Conservation (phyloP, 1,140 invertebrate species). For the Drosophila miranda region DNA sequence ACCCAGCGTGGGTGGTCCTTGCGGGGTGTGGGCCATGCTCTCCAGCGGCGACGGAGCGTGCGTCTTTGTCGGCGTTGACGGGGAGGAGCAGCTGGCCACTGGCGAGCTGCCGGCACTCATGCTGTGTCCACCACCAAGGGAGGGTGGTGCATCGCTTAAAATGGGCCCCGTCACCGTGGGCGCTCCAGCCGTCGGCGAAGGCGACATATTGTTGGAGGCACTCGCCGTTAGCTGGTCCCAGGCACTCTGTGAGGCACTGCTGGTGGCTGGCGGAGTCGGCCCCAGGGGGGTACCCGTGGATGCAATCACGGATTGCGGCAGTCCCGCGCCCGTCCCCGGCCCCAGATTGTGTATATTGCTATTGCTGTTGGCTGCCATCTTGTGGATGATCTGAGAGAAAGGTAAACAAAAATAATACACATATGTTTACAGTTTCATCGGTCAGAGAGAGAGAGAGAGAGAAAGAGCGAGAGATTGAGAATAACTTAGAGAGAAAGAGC, state of each 20-base stretch:
- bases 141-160: slow-evolving; percentile 11
- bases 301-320: slow-evolving; percentile 69
- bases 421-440: slow-evolving; percentile 35
- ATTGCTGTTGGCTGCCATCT: slow-evolving; percentile 76
- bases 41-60: slow-evolving; percentile 64
- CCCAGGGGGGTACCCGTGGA: slow-evolving; percentile 69
- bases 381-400: slow-evolving; percentile 50
- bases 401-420: slow-evolving; percentile 42
- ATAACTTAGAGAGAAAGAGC: slow-evolving; percentile 8
- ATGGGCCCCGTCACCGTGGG: slow-evolving; percentile 37
- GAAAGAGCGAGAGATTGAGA: slow-evolving; percentile 18
- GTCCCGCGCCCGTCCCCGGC: slow-evolving; percentile 27
- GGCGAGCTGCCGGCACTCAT: slow-evolving; percentile 72
- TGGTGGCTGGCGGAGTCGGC: slow-evolving; percentile 33
- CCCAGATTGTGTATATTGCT: slow-evolving; percentile 70
- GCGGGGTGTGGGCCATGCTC: slow-evolving; percentile 76
- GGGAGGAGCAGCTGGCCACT: slow-evolving; percentile 71
- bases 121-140: slow-evolving; percentile 22
- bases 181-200: slow-evolving; percentile 49
- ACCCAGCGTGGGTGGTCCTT: slow-evolving; percentile 69
- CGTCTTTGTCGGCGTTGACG: slow-evolving; percentile 77
- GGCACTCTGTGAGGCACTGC: slow-evolving; percentile 68
- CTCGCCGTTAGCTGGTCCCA: slow-evolving; percentile 80
- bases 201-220: slow-evolving; percentile 66
- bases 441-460: slow-evolving; percentile 13